These are phyloP conservation scores for Balaeniceps rex DNA, from an alignment of 2,113 vertebrate species.

Conservation along the genomic window DNA sequence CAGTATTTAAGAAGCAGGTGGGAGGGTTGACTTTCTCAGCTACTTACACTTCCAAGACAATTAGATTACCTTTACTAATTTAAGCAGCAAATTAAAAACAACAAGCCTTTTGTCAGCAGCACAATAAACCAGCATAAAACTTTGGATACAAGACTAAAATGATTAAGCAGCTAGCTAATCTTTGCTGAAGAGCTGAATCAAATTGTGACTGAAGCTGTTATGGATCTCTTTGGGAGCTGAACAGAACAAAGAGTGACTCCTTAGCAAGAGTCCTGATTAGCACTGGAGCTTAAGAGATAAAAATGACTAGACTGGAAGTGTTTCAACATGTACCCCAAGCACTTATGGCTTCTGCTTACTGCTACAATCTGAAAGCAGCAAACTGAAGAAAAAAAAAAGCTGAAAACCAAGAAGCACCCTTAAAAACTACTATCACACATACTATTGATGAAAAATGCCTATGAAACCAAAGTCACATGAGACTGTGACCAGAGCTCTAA, in stretches of 20 bases:
- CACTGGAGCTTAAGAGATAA: neutral
- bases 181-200: neutral
- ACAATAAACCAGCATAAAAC: neutral
- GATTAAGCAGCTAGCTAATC: neutral
- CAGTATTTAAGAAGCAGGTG: neutral
- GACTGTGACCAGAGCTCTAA: neutral
- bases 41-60: neutral
- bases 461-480: neutral
- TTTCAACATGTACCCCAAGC: neutral
- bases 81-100: neutral
- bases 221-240: neutral
- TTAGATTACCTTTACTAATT: neutral
- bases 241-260: neutral
- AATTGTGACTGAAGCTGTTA: neutral
- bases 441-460: neutral
- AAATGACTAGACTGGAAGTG: neutral
- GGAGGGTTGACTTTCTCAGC: neutral
- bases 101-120: neutral
- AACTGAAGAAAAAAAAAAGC: neutral
- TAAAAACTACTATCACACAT: neutral
- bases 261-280: neutral
- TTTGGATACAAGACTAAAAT: neutral
- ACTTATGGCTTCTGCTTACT: neutral
- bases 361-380: neutral
- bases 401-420: neutral